Evolutionary conservation across 2,888 invertebrate species (phyloP), one percentile per base, ranked within the genome.

Genomic region (Heliconius aoede): DNA sequence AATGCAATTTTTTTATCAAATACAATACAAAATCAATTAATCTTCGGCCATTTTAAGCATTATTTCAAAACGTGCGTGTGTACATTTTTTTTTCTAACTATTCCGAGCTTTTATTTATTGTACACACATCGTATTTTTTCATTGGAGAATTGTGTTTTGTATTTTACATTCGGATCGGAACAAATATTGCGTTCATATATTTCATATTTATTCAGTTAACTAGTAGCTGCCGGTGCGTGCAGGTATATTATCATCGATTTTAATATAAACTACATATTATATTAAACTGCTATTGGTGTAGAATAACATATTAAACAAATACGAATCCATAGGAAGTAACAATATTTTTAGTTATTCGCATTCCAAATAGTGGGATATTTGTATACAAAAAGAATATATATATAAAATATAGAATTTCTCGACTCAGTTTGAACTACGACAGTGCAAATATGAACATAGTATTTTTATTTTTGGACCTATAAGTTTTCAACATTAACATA

Each of bases 91-190:
- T 36, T 69, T 77, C 62, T 69, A 58, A 36, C 69, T 71, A 65
- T 76, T 61, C 46, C 15, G 21, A 36, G 32, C 72, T 64, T 78
- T 76, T 78, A 73, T 80, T 76, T 78, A 58, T 73, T 75, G 67
- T 58, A 62, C n/a, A n/a, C n/a, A n/a, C 75, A 72, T 61, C 58
- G 73, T 73, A 60, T 73, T 75, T 72, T 80, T 78, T 60, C 64
- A 67, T 73, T 76, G 74, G 73, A 77, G 75, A 76, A 77, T 73
- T 73, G 40, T 73, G 60, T 65, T 51, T 73, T 73, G 40, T 73
- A 51, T 65, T 51, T 71, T 40, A 62, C 74, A 68, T 75, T 76
- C 51, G 65, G 36, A 71, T 73, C 51, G 73, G 65, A 79, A 75
- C 58, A 73, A 77, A 75, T 72, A 74, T 75, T 32, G 69, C 40